These are phyloP conservation scores for Drymonia ruficornis DNA, from an alignment of 2,888 invertebrate genomes.

Conservation along the genomic window DNA sequence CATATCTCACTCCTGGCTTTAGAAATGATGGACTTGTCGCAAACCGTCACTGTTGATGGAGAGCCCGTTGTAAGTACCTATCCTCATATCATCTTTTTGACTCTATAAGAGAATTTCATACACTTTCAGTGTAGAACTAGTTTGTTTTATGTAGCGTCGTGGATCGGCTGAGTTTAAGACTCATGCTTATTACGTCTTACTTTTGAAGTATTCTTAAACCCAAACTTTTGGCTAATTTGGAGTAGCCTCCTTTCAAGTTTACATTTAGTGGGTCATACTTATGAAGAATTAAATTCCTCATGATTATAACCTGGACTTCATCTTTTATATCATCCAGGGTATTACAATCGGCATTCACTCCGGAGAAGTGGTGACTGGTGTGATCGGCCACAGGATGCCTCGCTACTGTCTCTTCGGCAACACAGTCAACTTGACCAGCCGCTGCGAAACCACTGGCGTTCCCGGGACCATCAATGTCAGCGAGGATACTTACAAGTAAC, in stretches of 20 bases:
- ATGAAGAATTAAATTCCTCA: no score
- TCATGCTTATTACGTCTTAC: no score
- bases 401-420: conserved; percentile 97
- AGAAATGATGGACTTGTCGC: conserved; percentile 97
- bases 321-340: conserved; percentile 81
- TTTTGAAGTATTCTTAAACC: no score
- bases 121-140: no score
- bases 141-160: no score
- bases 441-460: conserved; percentile 96
- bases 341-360: conserved; percentile 98
- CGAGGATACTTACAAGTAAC: conserved; percentile 94
- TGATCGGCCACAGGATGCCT: conserved; percentile 97
- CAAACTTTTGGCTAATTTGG: no score
- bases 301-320: no score
- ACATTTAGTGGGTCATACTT: no score
- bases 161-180: no score
- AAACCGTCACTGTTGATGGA: conserved; percentile 94
- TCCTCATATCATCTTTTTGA: no score
- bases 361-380: conserved; percentile 97
- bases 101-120: no score
- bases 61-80: conserved; percentile 90
- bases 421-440: conserved; percentile 96
- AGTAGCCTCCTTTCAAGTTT: no score
- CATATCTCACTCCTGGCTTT: conserved; percentile 95
- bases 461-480: conserved; percentile 96